phyloP scores from a whole-genome alignment of 2,888 invertebrate genomes.

The Bombylius major region DNA sequence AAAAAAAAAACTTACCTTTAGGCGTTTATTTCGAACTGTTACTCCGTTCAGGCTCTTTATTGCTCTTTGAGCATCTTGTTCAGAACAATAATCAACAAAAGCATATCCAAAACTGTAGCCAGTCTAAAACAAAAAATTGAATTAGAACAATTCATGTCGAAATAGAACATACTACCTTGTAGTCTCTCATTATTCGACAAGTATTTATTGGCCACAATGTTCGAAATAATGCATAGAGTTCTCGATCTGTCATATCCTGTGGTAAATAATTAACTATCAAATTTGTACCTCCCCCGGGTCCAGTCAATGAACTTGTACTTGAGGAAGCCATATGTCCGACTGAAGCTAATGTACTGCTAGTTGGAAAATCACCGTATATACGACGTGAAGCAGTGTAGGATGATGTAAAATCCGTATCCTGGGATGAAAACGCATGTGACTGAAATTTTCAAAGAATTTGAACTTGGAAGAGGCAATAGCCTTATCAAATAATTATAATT shows the following conservation, averaged over 20 bases:
- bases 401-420: slow-evolving; percentile 38
- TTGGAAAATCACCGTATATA: slow-evolving; percentile 33
- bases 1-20: slow-evolving; percentile 54
- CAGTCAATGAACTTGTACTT: slow-evolving; percentile 27
- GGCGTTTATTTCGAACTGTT: slow-evolving; percentile 77
- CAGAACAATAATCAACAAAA: slow-evolving; percentile 80
- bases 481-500: not conserved
- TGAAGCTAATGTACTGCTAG: slow-evolving; percentile 27
- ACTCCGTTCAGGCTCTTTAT: slow-evolving; percentile 79
- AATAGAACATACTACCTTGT: slow-evolving; percentile 45
- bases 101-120: slow-evolving; percentile 95
- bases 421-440: slow-evolving; percentile 40
- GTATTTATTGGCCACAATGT: slow-evolving; percentile 81
- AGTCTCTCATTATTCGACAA: slow-evolving; percentile 84
- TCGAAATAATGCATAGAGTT: slow-evolving; percentile 77
- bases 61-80: slow-evolving; percentile 75
- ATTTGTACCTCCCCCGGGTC: slow-evolving; percentile 47
- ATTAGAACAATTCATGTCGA: not conserved
- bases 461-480: slow-evolving; percentile 27
- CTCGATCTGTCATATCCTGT: slow-evolving; percentile 84
- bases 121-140: slow-evolving; percentile 45
- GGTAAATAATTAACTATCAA: slow-evolving; percentile 93
- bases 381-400: slow-evolving; percentile 35
- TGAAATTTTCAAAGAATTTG: slow-evolving; percentile 33
- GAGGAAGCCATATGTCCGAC: slow-evolving; percentile 28